A percentile compares a stretch with the other conserved stretches of the same genome.
Evolutionary conservation across 1,140 invertebrate species (phyloP).

Genomic region (Dreissena rostriformis): DNA sequence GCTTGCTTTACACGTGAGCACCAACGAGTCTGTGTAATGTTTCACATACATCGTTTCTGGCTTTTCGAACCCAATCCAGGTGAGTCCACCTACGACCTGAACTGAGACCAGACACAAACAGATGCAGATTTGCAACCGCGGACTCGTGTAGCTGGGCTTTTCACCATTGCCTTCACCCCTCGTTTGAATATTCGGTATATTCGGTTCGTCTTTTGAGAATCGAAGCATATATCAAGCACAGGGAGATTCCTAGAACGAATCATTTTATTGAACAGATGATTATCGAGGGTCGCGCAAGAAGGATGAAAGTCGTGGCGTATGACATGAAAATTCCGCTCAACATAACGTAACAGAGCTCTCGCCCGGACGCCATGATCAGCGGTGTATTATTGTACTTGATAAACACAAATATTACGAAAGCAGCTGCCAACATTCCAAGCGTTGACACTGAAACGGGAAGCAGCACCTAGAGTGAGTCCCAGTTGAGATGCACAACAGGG

Average conservation of each 20-base stretch:
- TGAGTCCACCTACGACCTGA: constrained; percentile 79
- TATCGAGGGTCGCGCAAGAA: constrained; percentile 83
- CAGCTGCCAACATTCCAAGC: constrained; percentile 81
- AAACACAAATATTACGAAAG: constrained; percentile 76
- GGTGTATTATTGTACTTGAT: constrained; percentile 78
- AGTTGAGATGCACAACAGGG: constrained; percentile 83
- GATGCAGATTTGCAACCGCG: constrained; percentile 95
- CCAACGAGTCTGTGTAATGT: constrained; percentile 77
- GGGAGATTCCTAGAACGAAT: constrained; percentile 86
- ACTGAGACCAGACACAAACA: constrained; percentile 88
- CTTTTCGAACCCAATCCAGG: constrained; percentile 85
- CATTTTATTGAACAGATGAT: constrained; percentile 85
- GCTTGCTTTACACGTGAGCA: constrained; percentile 87
- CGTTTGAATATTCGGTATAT: constrained; percentile 88
- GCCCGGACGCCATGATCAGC: constrained; percentile 80
- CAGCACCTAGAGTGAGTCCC: constrained; percentile 84
- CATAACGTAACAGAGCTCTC: constrained; percentile 80
- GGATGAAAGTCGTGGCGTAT: constrained; percentile 78
- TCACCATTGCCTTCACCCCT: constrained; percentile 90
- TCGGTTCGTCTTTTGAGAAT: constrained; percentile 90
- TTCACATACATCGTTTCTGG: constrained; percentile 76
- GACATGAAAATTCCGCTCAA: constrained; percentile 80
- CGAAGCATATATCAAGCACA: constrained; percentile 89
- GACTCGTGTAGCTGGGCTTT: constrained; percentile 96
- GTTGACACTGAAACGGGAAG: constrained; percentile 83